Percentiles rank a stretch among this genome's conserved stretches.
Conservation (phyloP, 2,888 invertebrate genomes). For the Ischnus inquisitorius region DNA sequence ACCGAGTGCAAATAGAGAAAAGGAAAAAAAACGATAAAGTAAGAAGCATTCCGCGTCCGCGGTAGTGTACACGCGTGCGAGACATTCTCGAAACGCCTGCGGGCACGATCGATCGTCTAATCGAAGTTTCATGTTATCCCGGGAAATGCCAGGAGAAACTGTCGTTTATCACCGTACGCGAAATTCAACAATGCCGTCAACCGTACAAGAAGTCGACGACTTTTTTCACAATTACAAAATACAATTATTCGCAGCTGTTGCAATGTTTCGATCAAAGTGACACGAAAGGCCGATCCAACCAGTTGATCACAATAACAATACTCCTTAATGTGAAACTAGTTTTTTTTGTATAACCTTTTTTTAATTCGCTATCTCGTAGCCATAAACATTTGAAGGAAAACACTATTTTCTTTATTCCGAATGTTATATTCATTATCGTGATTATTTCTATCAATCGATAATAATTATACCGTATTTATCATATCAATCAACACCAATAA, state of each 20-base stretch:
- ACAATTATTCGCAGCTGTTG: background rate
- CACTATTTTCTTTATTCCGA: too few species aligned
- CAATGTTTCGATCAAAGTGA: too few species aligned
- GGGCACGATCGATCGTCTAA: slow-evolving; percentile 37
- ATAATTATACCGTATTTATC: too few species aligned
- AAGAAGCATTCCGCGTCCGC: slow-evolving; percentile 15
- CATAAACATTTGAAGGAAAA: too few species aligned
- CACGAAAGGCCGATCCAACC: too few species aligned
- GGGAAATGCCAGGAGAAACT: slow-evolving; percentile 10
- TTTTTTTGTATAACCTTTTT: too few species aligned
- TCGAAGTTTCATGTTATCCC: slow-evolving; percentile 42
- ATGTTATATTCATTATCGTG: too few species aligned
- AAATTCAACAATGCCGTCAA: background rate
- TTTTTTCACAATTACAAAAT: background rate
- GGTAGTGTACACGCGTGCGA: background rate
- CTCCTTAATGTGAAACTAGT: too few species aligned
- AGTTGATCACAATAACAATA: too few species aligned
- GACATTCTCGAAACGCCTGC: slow-evolving; percentile 31
- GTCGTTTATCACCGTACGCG: background rate
- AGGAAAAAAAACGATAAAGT: slow-evolving; percentile 16
- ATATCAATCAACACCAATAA: too few species aligned
- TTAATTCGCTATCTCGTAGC: too few species aligned
- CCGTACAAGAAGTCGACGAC: background rate
- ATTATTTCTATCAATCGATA: slow-evolving; percentile 9
- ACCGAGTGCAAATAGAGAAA: slow-evolving; percentile 11